phyloP scores from a whole-genome alignment of 2,113 vertebrate genomes.

The Halcyon malimbica region DNA sequence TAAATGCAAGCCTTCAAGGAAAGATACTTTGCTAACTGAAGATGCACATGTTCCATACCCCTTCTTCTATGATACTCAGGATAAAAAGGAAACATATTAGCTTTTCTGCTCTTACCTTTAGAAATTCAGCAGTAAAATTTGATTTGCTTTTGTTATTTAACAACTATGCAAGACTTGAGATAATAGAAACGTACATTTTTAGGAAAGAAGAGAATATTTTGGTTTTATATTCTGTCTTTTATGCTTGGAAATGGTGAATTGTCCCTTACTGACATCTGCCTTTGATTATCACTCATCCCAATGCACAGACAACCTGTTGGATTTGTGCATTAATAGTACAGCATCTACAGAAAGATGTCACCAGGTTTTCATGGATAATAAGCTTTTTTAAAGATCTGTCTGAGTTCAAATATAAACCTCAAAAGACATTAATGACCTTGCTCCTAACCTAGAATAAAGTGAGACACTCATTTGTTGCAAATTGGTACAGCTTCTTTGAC shows the following conservation, averaged over 20 bases:
- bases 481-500: not conserved
- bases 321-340: slow-evolving; percentile 21
- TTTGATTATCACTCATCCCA: slow-evolving; percentile 44
- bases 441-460: slow-evolving; percentile 19
- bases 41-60: not conserved
- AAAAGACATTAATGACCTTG: slow-evolving; percentile 15
- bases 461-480: not conserved
- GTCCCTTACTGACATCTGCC: not conserved
- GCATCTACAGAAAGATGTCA: not conserved
- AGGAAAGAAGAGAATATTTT: slow-evolving; percentile 12
- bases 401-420: slow-evolving; percentile 4
- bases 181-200: not conserved
- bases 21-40: not conserved
- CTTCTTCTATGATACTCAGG: not conserved
- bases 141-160: slow-evolving; percentile 15
- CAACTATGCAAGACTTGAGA: not conserved
- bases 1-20: not conserved
- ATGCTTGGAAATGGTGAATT: not conserved
- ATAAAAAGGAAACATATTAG: not conserved
- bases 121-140: not conserved
- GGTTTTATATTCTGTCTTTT: not conserved
- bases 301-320: not conserved
- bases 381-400: not conserved
- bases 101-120: not conserved
- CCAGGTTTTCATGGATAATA: not conserved